These are phyloP conservation scores for Iselma pallidipennis DNA, from an alignment of 2,888 invertebrate genomes.

Conservation along the genomic window DNA sequence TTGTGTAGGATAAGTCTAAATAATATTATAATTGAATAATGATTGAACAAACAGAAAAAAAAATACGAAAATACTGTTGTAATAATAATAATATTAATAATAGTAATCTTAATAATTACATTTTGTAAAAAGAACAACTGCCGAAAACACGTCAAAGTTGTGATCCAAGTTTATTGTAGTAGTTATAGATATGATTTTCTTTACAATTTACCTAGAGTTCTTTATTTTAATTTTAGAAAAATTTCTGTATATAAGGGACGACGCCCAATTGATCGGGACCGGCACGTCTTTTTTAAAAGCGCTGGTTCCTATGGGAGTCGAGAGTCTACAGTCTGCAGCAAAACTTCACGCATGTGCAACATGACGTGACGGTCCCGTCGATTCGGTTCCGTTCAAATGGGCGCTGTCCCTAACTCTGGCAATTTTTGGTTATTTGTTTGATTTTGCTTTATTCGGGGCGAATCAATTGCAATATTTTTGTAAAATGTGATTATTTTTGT, in stretches of 20 bases:
- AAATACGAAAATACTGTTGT: constrained; percentile 27
- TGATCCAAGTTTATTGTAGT: constrained; percentile 32
- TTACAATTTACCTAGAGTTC: not conserved
- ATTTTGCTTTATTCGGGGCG: constrained; percentile 8
- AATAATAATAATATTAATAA: constrained; percentile 26
- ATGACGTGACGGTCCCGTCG: too few relatives aligned
- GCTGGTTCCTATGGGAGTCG: too few relatives aligned
- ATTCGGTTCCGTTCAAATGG: too few relatives aligned
- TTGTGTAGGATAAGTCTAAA: constrained; percentile 34
- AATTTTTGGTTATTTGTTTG: constrained; percentile 1
- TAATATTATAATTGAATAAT: constrained; percentile 21
- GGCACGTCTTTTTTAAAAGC: too few relatives aligned
- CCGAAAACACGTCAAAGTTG: constrained; percentile 41
- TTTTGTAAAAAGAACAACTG: constrained; percentile 30
- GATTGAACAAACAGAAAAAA: constrained; percentile 8
- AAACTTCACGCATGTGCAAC: too few relatives aligned
- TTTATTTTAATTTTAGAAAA: too few relatives aligned
- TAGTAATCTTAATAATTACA: constrained; percentile 27
- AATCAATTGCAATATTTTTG: constrained; percentile 6
- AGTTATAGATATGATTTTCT: not conserved
- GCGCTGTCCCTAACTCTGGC: too few relatives aligned
- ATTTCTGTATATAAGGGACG: too few relatives aligned
- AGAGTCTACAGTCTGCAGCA: too few relatives aligned
- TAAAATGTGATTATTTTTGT: constrained; percentile 16
- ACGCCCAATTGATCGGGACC: too few relatives aligned